Percentiles rank a stretch among this genome's conserved stretches.
These are phyloP conservation scores for Talpa occidentalis DNA, from an alignment of 2,113 vertebrate genomes.

Conservation along the genomic window DNA sequence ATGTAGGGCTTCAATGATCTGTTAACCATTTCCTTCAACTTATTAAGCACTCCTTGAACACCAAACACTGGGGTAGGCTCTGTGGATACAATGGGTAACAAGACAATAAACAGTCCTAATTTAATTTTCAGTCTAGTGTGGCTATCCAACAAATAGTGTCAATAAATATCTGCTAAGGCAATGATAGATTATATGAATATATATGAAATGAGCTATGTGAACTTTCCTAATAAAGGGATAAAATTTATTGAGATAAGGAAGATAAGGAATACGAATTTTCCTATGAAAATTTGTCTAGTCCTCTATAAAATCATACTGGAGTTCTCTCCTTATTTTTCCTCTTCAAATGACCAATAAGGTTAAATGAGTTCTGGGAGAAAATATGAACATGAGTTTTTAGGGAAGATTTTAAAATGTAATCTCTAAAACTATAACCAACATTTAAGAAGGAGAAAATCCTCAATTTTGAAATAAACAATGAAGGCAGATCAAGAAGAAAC, in stretches of 20 bases:
- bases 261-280: not conserved
- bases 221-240: not conserved
- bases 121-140: not conserved
- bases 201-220: not conserved
- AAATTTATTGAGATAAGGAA: not conserved
- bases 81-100: not conserved
- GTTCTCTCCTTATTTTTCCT: not conserved
- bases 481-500: not conserved
- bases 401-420: not conserved
- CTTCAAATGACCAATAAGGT: not conserved
- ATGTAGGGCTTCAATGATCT: not conserved
- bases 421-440: not conserved
- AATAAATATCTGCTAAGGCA: not conserved
- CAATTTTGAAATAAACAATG: not conserved
- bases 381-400: not conserved
- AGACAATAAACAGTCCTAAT: not conserved
- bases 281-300: not conserved
- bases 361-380: not conserved
- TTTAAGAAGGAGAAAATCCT: not conserved
- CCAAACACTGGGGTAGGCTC: not conserved
- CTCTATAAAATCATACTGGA: not conserved
- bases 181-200: not conserved
- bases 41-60: not conserved
- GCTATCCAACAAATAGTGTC: not conserved
- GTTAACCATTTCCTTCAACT: not conserved